These are phyloP conservation scores for Brachyptera risi DNA, from an alignment of 2,888 invertebrate species.

Conservation along the genomic window DNA sequence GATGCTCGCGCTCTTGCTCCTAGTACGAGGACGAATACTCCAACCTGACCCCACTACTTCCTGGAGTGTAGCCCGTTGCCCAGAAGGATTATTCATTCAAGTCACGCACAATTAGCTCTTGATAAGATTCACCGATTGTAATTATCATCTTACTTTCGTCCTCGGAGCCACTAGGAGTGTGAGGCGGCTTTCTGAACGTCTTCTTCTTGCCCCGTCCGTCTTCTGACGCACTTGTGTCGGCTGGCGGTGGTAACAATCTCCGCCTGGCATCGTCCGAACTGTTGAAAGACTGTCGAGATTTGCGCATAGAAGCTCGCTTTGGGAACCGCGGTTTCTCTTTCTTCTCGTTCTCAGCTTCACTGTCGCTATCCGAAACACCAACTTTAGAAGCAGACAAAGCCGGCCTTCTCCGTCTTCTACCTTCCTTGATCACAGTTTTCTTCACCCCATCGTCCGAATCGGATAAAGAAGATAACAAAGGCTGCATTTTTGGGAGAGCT, in stretches of 20 bases:
- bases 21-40: too few species aligned
- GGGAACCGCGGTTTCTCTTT: constrained; percentile 16
- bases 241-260: constrained; percentile 34
- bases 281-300: neutral
- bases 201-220: constrained; percentile 31
- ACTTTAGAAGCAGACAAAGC: neutral
- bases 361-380: neutral
- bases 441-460: constrained; percentile 51
- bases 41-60: too few species aligned
- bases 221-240: constrained; percentile 34
- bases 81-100: constrained; percentile 32
- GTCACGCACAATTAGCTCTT: too few species aligned
- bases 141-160: constrained; percentile 37
- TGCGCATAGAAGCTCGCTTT: neutral
- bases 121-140: too few species aligned
- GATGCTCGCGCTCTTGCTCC: too few species aligned
- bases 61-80: too few species aligned
- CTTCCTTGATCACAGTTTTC: constrained; percentile 40
- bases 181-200: constrained; percentile 37
- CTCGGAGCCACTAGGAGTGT: constrained; percentile 40
- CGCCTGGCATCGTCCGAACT: constrained; percentile 1
- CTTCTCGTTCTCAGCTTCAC: neutral
- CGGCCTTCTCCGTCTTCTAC: neutral
- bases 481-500: constrained; percentile 43
- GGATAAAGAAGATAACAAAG: constrained; percentile 57